Percentiles rank a stretch among this genome's conserved stretches.
Conservation (phyloP, 2,113 vertebrate species). For the Atrichornis clamosus region DNA sequence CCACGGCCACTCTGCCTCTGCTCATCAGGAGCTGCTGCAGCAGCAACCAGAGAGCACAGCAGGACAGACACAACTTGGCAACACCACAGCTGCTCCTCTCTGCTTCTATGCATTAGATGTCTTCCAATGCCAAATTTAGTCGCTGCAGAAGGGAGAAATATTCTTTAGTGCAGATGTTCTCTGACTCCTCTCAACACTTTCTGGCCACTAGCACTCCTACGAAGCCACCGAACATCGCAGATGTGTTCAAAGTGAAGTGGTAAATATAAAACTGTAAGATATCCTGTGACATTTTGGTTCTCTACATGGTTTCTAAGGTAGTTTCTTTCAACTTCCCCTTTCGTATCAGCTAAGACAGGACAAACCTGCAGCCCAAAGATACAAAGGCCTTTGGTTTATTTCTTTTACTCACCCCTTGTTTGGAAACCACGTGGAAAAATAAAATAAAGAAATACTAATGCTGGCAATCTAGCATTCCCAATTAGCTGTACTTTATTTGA, state of each 20-base stretch:
- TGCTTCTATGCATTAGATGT: neutral
- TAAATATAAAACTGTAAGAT: accelerated
- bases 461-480: neutral
- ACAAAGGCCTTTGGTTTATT: neutral
- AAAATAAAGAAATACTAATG: neutral
- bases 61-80: neutral
- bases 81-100: neutral
- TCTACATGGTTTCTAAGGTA: neutral
- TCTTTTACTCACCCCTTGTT: neutral
- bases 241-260: neutral
- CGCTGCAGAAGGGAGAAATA: neutral
- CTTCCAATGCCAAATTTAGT: neutral
- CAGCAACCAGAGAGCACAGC: neutral
- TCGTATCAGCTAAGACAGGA: neutral
- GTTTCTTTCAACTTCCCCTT: neutral
- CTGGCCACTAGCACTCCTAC: neutral
- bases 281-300: neutral
- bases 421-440: neutral
- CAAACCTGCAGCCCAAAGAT: neutral
- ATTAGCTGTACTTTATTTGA: neutral
- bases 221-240: neutral
- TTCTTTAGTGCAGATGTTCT: neutral
- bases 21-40: neutral
- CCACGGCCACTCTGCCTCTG: neutral
- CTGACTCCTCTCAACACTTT: neutral